Conservation (phyloP, 2,888 invertebrate species). For the Taphrorychus bicolor region DNA sequence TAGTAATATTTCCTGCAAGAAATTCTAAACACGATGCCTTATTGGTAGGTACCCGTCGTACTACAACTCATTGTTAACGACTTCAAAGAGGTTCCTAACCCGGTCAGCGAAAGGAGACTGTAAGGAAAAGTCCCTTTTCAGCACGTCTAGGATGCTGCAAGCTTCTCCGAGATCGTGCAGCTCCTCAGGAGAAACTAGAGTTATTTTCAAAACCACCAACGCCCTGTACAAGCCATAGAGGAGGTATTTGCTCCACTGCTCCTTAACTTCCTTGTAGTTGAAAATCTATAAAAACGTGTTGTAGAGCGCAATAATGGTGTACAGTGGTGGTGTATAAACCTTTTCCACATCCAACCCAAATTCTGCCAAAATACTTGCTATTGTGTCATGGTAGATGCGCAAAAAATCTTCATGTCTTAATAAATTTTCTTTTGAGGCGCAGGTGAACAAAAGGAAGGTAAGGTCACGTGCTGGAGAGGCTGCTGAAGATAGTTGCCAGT, state of each 20-base stretch:
- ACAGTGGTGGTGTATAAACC: no score
- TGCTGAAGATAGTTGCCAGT: conserved; percentile 47
- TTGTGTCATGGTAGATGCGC: conserved; percentile 44
- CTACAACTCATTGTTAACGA: not conserved
- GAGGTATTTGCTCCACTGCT: conserved; percentile 24
- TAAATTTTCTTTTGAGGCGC: conserved; percentile 41
- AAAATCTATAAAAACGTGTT: no score
- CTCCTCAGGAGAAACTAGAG: conserved; percentile 1
- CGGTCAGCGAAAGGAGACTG: not conserved
- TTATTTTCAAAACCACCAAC: conserved; percentile 3
- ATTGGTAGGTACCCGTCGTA: not conserved
- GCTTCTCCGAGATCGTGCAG: no score
- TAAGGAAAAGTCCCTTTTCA: not conserved
- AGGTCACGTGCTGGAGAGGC: conserved; percentile 46
- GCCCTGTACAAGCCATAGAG: conserved; percentile 13
- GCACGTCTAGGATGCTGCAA: conserved; percentile 6
- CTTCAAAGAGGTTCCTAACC: conserved; percentile 5
- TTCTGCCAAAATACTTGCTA: conserved; percentile 41
- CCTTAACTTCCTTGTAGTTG: conserved; percentile 4
- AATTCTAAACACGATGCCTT: no score
- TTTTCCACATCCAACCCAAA: no score
- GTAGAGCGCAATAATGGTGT: no score
- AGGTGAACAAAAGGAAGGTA: conserved; percentile 44
- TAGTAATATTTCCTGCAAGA: no score
- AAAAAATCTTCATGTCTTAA: conserved; percentile 43